phyloP scores from a whole-genome alignment of 1,140 invertebrate species.

The Eciton burchellii region DNA sequence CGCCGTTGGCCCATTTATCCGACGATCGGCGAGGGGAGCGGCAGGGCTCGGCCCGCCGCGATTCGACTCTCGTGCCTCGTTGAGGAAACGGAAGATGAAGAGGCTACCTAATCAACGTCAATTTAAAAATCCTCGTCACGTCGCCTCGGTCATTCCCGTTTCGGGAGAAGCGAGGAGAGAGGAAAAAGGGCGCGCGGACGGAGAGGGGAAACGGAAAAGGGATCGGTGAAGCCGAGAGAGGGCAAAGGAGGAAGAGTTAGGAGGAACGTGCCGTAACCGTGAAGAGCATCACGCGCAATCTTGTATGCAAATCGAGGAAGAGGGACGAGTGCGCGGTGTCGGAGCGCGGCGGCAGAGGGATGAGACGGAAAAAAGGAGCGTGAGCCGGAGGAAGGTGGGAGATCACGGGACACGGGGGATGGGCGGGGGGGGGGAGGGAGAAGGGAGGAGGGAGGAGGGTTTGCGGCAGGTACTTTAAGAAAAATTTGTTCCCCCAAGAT shows the following conservation, averaged over 20 bases:
- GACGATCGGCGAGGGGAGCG: background rate
- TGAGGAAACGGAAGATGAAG: conserved; percentile 28
- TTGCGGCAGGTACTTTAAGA: conserved; percentile 58
- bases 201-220: conserved; percentile 5
- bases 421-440: conserved; percentile 11
- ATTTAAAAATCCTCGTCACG: conserved; percentile 78
- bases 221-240: background rate
- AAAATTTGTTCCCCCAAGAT: conserved; percentile 79
- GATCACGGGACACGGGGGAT: background rate
- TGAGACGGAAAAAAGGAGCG: conserved; percentile 3
- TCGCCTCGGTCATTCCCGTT: conserved; percentile 74
- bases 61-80: conserved; percentile 28
- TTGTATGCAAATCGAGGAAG: conserved; percentile 81
- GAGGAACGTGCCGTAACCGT: conserved; percentile 73
- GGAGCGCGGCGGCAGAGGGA: background rate
- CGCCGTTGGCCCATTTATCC: background rate
- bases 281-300: conserved; percentile 79
- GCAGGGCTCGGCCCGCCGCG: background rate
- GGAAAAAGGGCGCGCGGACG: conserved; percentile 39
- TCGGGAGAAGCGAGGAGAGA: background rate
- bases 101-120: conserved; percentile 36
- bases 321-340: conserved; percentile 63
- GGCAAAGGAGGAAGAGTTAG: conserved; percentile 32
- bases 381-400: background rate
- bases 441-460: background rate